Base-by-base conservation (phyloP, 1,140 invertebrate species). In the Drosophila persimilis region DNA sequence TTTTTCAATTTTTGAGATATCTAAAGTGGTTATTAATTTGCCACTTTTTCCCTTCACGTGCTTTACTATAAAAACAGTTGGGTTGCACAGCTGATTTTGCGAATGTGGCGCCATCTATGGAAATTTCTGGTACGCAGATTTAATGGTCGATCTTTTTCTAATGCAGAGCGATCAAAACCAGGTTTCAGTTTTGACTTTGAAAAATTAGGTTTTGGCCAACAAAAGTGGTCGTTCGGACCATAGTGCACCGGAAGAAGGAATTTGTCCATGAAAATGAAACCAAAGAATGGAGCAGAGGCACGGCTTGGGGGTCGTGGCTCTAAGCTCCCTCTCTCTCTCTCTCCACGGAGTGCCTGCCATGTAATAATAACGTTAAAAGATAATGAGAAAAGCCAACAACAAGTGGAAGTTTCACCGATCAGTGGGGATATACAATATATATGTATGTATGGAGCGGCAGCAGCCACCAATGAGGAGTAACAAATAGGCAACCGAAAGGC, bases 321-420 rank as follows among this genome's bases (percentile, higher is more conserved):
- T 60, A 46, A 48, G 70, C 76, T 48, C 29, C 57, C 31, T 2
- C 6, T 9, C 31, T 3, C 9, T 0, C 31, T 2, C 6, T 9
- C 31, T 0, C 9, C 9, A 71, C 75, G 84, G 72, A 69, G 79
- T 20, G 20, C 20, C 20, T 81, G 73, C 81, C 53, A 55, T 67
- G 72, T 81, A 75, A 86, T 81, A 86, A 86, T 88, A 86, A 78
- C 78, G 77, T 86, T 88, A 78, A 81, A 78, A 78, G 78, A 88
- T 86, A 86, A 86, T 86, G 73, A 81, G 69, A 56, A 67, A 39
- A 66, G 65, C 29, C 45, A 56, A 62, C 73, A 81, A 81, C 63
- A 81, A 81, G 73, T 75, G 72, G 24, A 63, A 61, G 52, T 67
- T 65, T 47, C 31, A 31, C 52, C 26, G 15, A 64, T 51, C 11